phyloP scores from a whole-genome alignment of 2,888 invertebrate genomes.

The Pomacea canaliculata region DNA sequence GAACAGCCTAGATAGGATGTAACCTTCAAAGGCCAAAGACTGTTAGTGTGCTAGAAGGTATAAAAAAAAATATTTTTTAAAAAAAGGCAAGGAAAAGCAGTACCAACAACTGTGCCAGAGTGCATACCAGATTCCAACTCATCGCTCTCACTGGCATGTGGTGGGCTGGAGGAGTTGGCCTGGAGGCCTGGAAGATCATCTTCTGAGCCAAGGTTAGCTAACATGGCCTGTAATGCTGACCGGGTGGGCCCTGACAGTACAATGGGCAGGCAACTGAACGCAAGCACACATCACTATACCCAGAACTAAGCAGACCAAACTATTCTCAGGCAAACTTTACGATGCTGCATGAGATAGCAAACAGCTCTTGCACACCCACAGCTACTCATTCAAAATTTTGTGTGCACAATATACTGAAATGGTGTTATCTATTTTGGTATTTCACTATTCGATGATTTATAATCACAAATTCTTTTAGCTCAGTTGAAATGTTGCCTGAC shows the following conservation, averaged over 20 bases:
- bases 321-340: neutral
- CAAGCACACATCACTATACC: neutral
- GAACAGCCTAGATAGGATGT: neutral
- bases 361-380: too few relatives aligned
- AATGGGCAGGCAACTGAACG: conserved; percentile 17
- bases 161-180: conserved; percentile 38
- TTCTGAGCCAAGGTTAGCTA: conserved; percentile 67
- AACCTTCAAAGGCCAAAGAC: neutral
- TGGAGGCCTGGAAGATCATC: conserved; percentile 46
- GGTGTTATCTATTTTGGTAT: too few relatives aligned
- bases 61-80: neutral
- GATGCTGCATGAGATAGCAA: too few relatives aligned
- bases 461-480: too few relatives aligned
- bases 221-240: conserved; percentile 70
- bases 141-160: conserved; percentile 23
- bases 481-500: too few relatives aligned
- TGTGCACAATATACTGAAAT: too few relatives aligned
- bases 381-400: neutral
- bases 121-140: conserved; percentile 27
- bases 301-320: too few relatives aligned
- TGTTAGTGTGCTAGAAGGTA: neutral
- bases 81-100: neutral
- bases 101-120: conserved; percentile 1
- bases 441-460: too few relatives aligned
- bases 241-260: conserved; percentile 68